Evolutionary conservation across 1,140 invertebrate species (phyloP), one percentile per base, ranked within the genome.

Genomic region (Fopius arisanus): DNA sequence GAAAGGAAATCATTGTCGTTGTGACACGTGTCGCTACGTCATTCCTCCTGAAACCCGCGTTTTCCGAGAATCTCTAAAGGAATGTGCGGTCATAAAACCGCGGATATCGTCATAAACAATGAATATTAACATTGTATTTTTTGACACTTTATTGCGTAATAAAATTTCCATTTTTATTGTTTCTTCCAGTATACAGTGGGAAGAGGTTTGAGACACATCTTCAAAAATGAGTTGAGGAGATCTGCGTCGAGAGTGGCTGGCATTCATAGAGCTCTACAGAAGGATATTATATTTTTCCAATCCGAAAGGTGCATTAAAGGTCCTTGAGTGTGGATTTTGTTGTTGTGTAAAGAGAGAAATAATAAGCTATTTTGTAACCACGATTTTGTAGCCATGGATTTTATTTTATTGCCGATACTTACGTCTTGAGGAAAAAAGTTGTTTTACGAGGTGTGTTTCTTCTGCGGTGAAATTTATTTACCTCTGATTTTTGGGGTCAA

Each of bases 181-280:
- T 67, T 78, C 0, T 83, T 82, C 63, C 73, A 83, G 81, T 82
- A 81, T 37, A 82, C 79, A 0, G 59, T 81, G 33, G 82, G 82
- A 59, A 70, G 54, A 19, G 0, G 75, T 28, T 31, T 81, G 16
- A 74, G 74, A n/a, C 59, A 68, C 21, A 19, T 72, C 26, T 74
- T 77, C 3, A 69, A 40, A 68, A 72, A 70, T 31, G 72, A 78
- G 14, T 26, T 82, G 29, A 68, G 70, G 67, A 69, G 75, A 62
- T 74, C 82, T 14, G 72, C 70, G 7, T 67, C 72, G 4, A 74
- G 75, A 65, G 37, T 82, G 3, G 67, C 77, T 0, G 26, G 70
- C 40, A 72, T 80, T 10, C 78, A 78, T 16, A 73, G 77, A 62
- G 76, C 33, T 72, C 21, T 79, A 10, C 12, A 75, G 66, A 12